Evolutionary conservation across 2,113 vertebrate genomes (phyloP).

Genomic region (Phoenicopterus ruber): DNA sequence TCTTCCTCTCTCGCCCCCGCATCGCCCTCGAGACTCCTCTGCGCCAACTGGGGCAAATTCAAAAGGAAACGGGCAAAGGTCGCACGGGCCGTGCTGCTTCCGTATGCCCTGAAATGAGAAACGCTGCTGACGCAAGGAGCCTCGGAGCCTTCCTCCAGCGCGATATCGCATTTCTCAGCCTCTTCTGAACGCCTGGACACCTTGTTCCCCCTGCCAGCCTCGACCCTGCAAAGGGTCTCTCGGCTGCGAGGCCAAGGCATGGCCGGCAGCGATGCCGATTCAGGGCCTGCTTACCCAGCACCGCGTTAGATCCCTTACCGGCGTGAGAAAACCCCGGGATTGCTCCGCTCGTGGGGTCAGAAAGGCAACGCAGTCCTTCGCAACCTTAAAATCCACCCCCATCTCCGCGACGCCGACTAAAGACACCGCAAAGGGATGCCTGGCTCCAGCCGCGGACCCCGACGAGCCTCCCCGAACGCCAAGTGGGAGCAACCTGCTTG

Average conservation of each 20-base stretch:
- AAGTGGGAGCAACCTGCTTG: background rate
- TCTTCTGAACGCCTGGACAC: background rate
- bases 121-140: fast-evolving
- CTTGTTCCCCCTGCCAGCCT: too few relatives aligned
- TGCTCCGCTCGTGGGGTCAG: fast-evolving
- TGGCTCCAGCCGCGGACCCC: background rate
- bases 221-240: background rate
- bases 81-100: fast-evolving
- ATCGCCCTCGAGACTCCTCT: fast-evolving
- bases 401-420: fast-evolving
- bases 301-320: background rate
- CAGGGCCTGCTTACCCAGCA: background rate
- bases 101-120: fast-evolving
- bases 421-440: fast-evolving
- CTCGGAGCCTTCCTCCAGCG: too few relatives aligned
- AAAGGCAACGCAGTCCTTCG: background rate
- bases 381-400: too few relatives aligned
- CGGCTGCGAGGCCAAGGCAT: fast-evolving
- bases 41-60: fast-evolving
- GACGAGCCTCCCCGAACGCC: fast-evolving
- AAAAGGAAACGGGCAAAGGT: background rate
- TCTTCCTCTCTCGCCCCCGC: background rate
- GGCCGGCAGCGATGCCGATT: fast-evolving
- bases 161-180: fast-evolving
- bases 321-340: fast-evolving